Evolutionary conservation across 2,113 vertebrate genomes (phyloP).

Genomic region (Taurulus bubalis): DNA sequence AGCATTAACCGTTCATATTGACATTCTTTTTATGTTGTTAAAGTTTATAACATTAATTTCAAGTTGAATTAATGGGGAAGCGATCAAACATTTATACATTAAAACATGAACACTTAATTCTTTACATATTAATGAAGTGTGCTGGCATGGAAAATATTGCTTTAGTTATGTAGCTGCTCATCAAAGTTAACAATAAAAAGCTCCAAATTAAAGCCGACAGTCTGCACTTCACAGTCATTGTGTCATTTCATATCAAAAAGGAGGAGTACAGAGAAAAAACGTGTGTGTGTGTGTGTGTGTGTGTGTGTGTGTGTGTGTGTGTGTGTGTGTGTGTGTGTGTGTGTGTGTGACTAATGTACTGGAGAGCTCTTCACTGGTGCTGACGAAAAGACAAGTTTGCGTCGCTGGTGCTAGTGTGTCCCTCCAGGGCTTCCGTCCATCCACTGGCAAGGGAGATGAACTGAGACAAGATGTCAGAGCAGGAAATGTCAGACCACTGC

Average conservation of each 20-base stretch:
- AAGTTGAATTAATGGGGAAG: neutral
- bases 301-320: slow-evolving; percentile 22
- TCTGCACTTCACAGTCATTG: slow-evolving; percentile 62
- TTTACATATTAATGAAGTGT: slow-evolving; percentile 10
- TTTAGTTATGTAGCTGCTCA: slow-evolving; percentile 39
- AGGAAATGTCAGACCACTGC: slow-evolving; percentile 81
- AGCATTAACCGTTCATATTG: neutral
- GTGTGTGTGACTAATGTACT: slow-evolving; percentile 78
- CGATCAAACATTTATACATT: neutral
- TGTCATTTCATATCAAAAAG: slow-evolving; percentile 73
- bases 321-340: slow-evolving; percentile 45
- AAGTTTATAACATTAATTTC: neutral
- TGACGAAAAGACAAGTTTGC: slow-evolving; percentile 84
- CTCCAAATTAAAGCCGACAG: slow-evolving; percentile 47
- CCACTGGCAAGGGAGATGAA: slow-evolving; percentile 80
- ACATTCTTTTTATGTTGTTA: neutral
- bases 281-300: slow-evolving; percentile 11
- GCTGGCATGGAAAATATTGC: neutral
- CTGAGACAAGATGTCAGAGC: slow-evolving; percentile 84
- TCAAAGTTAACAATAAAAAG: slow-evolving; percentile 43
- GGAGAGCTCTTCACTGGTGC: slow-evolving; percentile 74
- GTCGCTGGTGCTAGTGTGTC: slow-evolving; percentile 76
- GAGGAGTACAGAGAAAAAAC: slow-evolving; percentile 31
- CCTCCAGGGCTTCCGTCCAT: slow-evolving; percentile 80
- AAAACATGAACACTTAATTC: neutral